phyloP scores from a whole-genome alignment of 1,140 invertebrate genomes.

The Ceratina calcarata region DNA sequence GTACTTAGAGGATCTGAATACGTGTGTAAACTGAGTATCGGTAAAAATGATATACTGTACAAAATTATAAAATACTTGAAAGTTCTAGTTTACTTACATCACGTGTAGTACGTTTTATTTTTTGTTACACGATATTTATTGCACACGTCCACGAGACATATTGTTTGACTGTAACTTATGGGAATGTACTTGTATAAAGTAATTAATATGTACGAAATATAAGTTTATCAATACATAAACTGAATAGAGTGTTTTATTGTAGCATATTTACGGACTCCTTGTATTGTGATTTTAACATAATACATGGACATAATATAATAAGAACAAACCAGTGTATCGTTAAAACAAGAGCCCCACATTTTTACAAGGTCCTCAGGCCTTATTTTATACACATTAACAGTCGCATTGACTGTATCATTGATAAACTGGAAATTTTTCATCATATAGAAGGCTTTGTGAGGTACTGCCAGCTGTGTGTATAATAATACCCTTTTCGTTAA shows the following conservation, averaged over 20 bases:
- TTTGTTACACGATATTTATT: constrained; percentile 20
- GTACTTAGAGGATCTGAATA: background rate
- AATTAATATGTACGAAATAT: constrained; percentile 45
- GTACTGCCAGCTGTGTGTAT: constrained; percentile 58
- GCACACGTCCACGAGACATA: background rate
- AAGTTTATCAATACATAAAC: constrained; percentile 46
- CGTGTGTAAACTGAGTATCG: constrained; percentile 20
- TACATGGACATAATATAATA: constrained; percentile 75
- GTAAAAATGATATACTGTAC: constrained; percentile 17
- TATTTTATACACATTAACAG: constrained; percentile 71
- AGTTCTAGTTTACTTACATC: constrained; percentile 4
- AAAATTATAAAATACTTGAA: constrained; percentile 14
- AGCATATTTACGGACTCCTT: constrained; percentile 79
- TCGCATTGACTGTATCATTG: constrained; percentile 72
- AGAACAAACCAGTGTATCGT: constrained; percentile 77
- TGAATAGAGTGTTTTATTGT: constrained; percentile 66
- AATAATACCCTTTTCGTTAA: constrained; percentile 31
- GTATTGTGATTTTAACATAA: constrained; percentile 78
- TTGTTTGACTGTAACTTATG: background rate
- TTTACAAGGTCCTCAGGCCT: constrained; percentile 74
- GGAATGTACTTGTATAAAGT: constrained; percentile 35
- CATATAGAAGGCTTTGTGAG: constrained; percentile 75
- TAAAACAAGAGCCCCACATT: constrained; percentile 74
- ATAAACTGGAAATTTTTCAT: constrained; percentile 73
- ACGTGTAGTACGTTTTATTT: constrained; percentile 25